Evolutionary conservation across 1,140 invertebrate species (phyloP).

Genomic region (Drosophila miranda): DNA sequence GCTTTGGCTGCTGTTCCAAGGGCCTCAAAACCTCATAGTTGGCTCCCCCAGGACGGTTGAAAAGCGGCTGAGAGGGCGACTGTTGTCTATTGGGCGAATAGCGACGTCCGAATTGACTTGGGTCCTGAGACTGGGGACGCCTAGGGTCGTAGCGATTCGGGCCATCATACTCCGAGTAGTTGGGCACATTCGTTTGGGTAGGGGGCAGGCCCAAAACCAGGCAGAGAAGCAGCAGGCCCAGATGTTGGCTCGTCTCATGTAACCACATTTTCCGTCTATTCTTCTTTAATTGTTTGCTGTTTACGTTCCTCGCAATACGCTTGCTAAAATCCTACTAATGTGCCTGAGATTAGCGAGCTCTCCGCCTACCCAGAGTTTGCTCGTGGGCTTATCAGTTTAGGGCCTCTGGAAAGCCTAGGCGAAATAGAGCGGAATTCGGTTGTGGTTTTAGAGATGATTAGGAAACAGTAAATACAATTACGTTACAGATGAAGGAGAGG

Average conservation of each 20-base stretch:
- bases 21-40: conserved; percentile 18
- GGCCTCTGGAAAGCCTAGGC: conserved; percentile 9
- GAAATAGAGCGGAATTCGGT: conserved; percentile 16
- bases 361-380: not conserved
- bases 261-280: conserved; percentile 18
- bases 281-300: not conserved
- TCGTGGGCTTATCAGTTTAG: conserved; percentile 57
- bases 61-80: conserved; percentile 7
- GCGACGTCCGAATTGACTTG: conserved; percentile 1
- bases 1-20: conserved; percentile 5
- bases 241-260: conserved; percentile 8
- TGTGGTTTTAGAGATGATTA: conserved; percentile 1
- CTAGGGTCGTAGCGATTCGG: conserved; percentile 25
- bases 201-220: conserved; percentile 19
- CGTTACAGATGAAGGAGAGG: too few relatives aligned
- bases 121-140: conserved; percentile 15
- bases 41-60: conserved; percentile 26
- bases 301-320: conserved; percentile 40
- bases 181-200: conserved; percentile 4
- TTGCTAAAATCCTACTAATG: conserved; percentile 59
- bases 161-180: conserved; percentile 48
- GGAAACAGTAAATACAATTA: not conserved
- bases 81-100: conserved; percentile 35
- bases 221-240: conserved; percentile 13
- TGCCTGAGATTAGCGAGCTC: conserved; percentile 13